phyloP scores from a whole-genome alignment of 2,888 invertebrate species.

The Caenorhabditis angaria region DNA sequence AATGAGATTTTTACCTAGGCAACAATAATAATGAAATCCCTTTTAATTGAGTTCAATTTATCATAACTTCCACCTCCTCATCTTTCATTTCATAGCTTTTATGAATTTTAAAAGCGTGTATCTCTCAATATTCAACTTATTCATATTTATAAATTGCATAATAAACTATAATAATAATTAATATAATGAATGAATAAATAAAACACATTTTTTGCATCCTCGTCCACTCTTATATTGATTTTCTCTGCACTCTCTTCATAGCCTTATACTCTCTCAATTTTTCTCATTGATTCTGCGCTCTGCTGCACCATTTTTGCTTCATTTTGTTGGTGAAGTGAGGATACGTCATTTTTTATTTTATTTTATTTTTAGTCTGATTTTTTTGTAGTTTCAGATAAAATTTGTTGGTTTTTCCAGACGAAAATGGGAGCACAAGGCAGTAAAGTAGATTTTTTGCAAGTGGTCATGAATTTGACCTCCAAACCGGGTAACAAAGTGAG shows the following conservation, averaged over 20 bases:
- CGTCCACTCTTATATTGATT: background rate
- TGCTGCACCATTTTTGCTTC: background rate
- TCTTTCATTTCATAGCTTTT: too few species aligned
- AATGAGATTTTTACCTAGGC: conserved; percentile 35
- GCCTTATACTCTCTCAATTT: background rate
- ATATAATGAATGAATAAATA: too few species aligned
- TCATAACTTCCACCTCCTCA: background rate
- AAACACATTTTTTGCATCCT: background rate
- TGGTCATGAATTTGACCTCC: conserved; percentile 94
- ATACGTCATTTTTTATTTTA: background rate
- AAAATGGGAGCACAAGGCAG: conserved; percentile 97
- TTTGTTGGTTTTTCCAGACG: background rate
- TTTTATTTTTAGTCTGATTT: conserved; percentile 6
- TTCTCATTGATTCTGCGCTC: background rate
- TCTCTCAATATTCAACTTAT: too few species aligned
- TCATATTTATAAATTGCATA: background rate
- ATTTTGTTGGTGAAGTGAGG: background rate
- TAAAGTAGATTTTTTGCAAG: conserved; percentile 95
- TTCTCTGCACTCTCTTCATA: background rate
- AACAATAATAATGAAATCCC: background rate
- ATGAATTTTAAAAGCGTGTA: background rate
- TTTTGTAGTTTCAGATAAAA: too few species aligned
- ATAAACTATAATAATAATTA: too few species aligned
- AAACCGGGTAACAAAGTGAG: conserved; percentile 79
- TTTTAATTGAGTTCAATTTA: too few species aligned